Evolutionary conservation across 2,888 invertebrate species (phyloP).

Genomic region (Eilema depressum): DNA sequence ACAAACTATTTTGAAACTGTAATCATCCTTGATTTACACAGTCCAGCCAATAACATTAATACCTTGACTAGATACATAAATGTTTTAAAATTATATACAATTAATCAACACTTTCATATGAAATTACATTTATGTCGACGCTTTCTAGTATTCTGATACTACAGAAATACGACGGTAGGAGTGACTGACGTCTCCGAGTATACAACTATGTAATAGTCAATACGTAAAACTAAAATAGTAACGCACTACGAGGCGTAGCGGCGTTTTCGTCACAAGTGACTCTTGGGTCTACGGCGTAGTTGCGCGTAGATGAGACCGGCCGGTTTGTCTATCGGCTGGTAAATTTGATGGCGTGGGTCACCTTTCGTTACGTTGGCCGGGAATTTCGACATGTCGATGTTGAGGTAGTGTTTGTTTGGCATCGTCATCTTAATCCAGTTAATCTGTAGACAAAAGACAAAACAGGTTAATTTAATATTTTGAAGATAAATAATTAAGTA

Average conservation of each 20-base stretch:
- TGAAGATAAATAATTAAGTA: no score
- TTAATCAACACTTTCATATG: conserved; percentile 36
- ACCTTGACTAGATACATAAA: conserved; percentile 53
- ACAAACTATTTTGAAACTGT: conserved; percentile 42
- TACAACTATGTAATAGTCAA: conserved; percentile 31
- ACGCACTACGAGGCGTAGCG: conserved; percentile 62
- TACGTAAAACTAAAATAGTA: conserved; percentile 34
- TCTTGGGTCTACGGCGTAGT: conserved; percentile 87
- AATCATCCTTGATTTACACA: conserved; percentile 31
- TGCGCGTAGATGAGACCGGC: conserved; percentile 92
- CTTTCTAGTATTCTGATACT: conserved; percentile 28
- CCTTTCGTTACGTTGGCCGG: conserved; percentile 88
- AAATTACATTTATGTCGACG: conserved; percentile 36
- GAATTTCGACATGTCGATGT: conserved; percentile 92
- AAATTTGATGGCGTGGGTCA: conserved; percentile 89
- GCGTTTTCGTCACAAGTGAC: conserved; percentile 85
- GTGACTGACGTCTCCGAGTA: conserved; percentile 34
- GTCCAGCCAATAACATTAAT: conserved; percentile 36
- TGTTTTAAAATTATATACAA: conserved; percentile 37
- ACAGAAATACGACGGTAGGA: conserved; percentile 19
- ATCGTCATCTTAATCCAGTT: conserved; percentile 91
- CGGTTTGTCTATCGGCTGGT: conserved; percentile 92
- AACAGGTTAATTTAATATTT: background rate
- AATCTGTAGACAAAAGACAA: conserved; percentile 80
- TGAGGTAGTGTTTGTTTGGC: conserved; percentile 94